Conservation (phyloP, 2,113 vertebrate genomes). For the rat (Rattus norvegicus) region DNA sequence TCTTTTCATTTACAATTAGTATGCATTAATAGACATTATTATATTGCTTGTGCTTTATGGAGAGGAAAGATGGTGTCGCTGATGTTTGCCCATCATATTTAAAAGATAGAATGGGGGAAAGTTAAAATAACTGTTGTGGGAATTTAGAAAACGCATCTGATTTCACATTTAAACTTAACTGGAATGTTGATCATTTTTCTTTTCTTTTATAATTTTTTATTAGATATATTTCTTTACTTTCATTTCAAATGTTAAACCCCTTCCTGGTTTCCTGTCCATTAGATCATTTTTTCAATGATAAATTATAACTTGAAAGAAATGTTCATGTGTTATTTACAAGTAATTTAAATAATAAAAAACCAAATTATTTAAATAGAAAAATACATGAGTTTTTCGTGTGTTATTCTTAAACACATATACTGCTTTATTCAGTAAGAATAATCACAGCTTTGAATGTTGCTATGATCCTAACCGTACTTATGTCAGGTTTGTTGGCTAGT, state of each 20-base stretch:
- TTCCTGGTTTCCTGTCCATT: too few species aligned
- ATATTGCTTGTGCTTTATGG: not conserved
- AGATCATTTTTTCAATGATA: not conserved
- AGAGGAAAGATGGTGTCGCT: not conserved
- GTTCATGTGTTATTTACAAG: slow-evolving; percentile 1
- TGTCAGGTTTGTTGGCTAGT: not conserved
- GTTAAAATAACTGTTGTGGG: not conserved
- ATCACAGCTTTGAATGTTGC: not conserved
- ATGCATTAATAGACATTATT: slow-evolving; percentile 15
- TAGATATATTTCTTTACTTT: too few species aligned
- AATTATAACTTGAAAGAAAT: not conserved
- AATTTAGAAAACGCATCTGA: slow-evolving; percentile 28
- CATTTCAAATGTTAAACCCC: too few species aligned
- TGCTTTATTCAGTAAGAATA: not conserved
- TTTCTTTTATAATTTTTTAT: too few species aligned
- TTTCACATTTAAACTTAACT: not conserved
- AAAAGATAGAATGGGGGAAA: not conserved
- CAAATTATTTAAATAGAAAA: slow-evolving; percentile 45
- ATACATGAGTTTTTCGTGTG: not conserved
- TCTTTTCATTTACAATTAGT: not conserved
- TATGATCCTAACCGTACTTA: not conserved
- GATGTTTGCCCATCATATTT: not conserved
- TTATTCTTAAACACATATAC: not conserved
- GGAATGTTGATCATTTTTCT: slow-evolving; percentile 36
- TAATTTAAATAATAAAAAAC: not conserved